These are phyloP conservation scores for Ibycter americanus DNA, from an alignment of 2,797 vertebrate genomes.

Conservation along the genomic window DNA sequence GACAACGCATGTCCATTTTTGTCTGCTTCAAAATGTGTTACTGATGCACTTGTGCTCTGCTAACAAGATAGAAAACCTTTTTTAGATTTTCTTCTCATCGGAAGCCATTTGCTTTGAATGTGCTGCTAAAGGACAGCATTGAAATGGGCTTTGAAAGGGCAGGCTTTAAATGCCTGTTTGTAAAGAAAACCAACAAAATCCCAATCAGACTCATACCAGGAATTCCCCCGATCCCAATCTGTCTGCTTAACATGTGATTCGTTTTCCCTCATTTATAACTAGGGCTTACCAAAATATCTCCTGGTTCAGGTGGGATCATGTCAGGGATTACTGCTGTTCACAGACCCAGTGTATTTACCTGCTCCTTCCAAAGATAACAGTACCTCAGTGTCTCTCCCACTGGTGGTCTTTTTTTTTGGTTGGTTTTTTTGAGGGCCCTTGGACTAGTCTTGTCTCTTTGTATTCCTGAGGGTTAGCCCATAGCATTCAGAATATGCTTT, in stretches of 20 bases:
- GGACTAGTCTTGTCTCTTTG: not conserved
- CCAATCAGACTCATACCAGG: fast-evolving
- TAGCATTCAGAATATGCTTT: not conserved
- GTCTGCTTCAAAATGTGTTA: not conserved
- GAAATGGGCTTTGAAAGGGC: not conserved
- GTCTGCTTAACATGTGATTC: not conserved
- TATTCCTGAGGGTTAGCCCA: not conserved
- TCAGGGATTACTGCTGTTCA: not conserved
- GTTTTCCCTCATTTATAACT: not conserved
- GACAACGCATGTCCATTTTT: fast-evolving
- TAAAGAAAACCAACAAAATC: not conserved
- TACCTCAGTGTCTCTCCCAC: not conserved
- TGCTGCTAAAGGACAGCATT: not conserved
- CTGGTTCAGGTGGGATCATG: not conserved
- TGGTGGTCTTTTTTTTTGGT: not conserved
- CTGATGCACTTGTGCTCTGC: not conserved
- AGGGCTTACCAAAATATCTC: not conserved
- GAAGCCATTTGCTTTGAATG: not conserved
- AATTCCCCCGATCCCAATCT: not conserved
- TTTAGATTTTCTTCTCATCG: not conserved
- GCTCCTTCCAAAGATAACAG: not conserved
- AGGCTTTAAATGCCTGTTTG: not conserved
- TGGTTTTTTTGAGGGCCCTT: not conserved
- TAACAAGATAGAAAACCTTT: not conserved
- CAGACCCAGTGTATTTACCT: not conserved